These are phyloP conservation scores for Lochmaea capreae DNA, from an alignment of 2,888 invertebrate genomes.

Conservation along the genomic window DNA sequence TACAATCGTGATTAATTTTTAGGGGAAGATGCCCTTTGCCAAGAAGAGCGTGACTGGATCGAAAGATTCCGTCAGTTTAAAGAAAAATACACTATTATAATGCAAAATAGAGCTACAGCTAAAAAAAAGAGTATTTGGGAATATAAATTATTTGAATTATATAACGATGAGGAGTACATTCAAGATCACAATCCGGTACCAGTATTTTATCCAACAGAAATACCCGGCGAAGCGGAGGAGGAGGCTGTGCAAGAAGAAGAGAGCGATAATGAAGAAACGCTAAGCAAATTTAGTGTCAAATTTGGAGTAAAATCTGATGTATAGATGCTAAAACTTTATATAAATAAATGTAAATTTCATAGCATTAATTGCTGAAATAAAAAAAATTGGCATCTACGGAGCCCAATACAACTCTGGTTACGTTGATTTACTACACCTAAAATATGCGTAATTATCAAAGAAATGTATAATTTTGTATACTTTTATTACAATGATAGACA, in stretches of 20 bases:
- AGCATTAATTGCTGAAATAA: too few species aligned
- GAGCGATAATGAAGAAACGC: background rate
- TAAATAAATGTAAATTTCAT: background rate
- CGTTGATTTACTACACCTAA: too few species aligned
- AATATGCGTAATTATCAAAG: background rate
- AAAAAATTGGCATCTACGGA: too few species aligned
- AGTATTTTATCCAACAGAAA: slow-evolving; percentile 44
- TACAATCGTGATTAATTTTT: slow-evolving; percentile 15
- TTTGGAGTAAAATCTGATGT: background rate
- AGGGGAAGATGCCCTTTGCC: slow-evolving; percentile 34
- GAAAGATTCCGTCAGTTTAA: slow-evolving; percentile 50
- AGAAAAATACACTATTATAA: slow-evolving; percentile 44
- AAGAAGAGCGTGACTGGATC: slow-evolving; percentile 48
- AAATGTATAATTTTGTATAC: background rate
- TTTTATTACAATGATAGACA: background rate
- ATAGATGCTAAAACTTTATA: background rate
- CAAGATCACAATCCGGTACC: slow-evolving; percentile 37
- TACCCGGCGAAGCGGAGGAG: background rate
- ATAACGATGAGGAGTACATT: slow-evolving; percentile 46
- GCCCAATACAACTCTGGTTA: too few species aligned
- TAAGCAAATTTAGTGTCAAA: background rate
- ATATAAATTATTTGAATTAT: slow-evolving; percentile 46
- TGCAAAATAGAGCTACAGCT: slow-evolving; percentile 40
- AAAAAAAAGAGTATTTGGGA: slow-evolving; percentile 40
- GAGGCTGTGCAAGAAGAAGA: slow-evolving; percentile 15